These are phyloP conservation scores for Elysia crispata DNA, from an alignment of 2,888 invertebrate species.

Conservation along the genomic window DNA sequence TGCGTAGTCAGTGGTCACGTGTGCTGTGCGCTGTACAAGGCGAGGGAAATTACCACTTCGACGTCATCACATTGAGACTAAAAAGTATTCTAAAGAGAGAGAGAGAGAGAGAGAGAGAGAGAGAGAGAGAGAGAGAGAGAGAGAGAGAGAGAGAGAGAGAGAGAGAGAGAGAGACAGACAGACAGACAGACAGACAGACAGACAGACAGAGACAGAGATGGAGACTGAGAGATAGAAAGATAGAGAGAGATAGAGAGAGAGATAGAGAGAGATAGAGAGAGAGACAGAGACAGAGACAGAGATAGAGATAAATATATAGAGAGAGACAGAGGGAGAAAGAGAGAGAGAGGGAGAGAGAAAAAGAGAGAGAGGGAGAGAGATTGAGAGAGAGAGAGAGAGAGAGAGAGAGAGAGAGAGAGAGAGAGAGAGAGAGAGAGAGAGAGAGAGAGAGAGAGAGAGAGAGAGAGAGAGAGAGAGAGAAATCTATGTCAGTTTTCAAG, in stretches of 20 bases:
- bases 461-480: not conserved
- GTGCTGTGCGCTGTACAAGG: too few relatives aligned
- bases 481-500: too few relatives aligned
- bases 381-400: not conserved
- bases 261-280: slow-evolving; percentile 23
- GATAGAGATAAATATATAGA: not conserved
- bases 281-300: not conserved
- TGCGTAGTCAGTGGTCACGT: too few relatives aligned
- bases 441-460: slow-evolving; percentile 29
- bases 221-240: not conserved
- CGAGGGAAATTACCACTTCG: too few relatives aligned
- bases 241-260: slow-evolving; percentile 31
- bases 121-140: slow-evolving; percentile 10
- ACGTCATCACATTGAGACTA: too few relatives aligned
- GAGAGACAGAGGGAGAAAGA: not conserved
- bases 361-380: slow-evolving; percentile 6
- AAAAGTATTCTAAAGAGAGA: not conserved
- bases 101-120: slow-evolving; percentile 23
- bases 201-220: not conserved
- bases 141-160: slow-evolving; percentile 19
- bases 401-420: not conserved
- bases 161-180: slow-evolving; percentile 11
- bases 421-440: not conserved
- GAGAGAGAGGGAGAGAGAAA: slow-evolving; percentile 3
- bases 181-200: not conserved